Percentiles rank a stretch among this genome's conserved stretches.
Evolutionary conservation across 2,113 vertebrate genomes (phyloP).

Genomic region (Orycteropus afer): DNA sequence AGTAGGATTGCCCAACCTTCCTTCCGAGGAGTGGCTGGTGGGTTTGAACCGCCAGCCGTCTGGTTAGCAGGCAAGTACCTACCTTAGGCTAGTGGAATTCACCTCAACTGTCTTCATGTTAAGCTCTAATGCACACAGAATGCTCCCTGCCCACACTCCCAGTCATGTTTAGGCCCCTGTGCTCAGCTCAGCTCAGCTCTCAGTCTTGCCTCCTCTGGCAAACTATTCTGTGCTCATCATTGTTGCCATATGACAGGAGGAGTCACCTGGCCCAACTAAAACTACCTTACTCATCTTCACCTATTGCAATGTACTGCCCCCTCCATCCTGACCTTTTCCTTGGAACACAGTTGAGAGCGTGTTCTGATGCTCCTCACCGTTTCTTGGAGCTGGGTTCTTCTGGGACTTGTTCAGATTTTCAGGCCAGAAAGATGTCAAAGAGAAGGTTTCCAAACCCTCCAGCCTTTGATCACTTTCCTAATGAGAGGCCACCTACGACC

Average conservation of each 20-base stretch:
- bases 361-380: neutral
- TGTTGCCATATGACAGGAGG: neutral
- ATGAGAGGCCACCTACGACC: neutral
- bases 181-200: neutral
- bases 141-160: neutral
- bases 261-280: neutral
- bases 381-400: neutral
- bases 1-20: no score
- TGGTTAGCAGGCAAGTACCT: no score
- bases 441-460: neutral
- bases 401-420: neutral
- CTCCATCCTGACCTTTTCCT: neutral
- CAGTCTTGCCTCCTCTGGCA: neutral
- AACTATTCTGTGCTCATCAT: neutral
- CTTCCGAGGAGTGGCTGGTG: no score
- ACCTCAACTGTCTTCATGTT: neutral
- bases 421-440: neutral
- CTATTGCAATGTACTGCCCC: neutral
- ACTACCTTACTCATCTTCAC: neutral
- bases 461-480: neutral
- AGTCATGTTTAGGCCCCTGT: neutral
- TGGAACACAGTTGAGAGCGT: neutral
- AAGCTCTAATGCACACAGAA: accelerated
- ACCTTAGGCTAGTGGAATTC: neutral
- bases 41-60: no score